Evolutionary conservation across 1,140 invertebrate genomes (phyloP).

Genomic region (Musca domestica): DNA sequence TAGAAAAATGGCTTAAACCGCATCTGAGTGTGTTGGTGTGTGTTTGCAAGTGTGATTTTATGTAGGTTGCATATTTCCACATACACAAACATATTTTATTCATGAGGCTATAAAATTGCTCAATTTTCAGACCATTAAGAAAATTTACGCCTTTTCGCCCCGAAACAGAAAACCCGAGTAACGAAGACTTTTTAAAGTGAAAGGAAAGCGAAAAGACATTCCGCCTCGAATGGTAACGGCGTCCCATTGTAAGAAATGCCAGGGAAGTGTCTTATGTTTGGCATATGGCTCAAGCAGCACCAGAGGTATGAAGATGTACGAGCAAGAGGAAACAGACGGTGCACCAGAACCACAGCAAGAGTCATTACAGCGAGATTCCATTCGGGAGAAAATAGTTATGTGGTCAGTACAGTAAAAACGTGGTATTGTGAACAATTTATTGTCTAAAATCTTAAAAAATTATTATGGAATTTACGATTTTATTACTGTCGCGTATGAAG

Average conservation of each 20-base stretch:
- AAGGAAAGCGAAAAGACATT: no score
- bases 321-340: conserved; percentile 2
- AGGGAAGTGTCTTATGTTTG: not conserved
- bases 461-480: no score
- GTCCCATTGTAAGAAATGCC: not conserved
- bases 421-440: no score
- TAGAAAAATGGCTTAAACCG: not conserved
- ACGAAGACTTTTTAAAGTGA: no score
- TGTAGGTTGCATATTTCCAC: not conserved
- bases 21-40: conserved; percentile 17
- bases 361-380: conserved; percentile 11
- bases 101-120: conserved; percentile 55
- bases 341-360: conserved; percentile 8
- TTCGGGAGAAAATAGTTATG: not conserved
- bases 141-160: conserved; percentile 52
- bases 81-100: conserved; percentile 54
- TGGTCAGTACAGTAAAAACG: no score
- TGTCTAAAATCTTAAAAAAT: no score
- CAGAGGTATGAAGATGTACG: not conserved
- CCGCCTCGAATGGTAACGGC: not conserved
- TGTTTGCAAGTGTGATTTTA: not conserved
- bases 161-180: no score
- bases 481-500: no score
- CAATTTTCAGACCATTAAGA: conserved; percentile 55
- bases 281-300: not conserved